Base-by-base conservation (phyloP, 1,140 invertebrate species). In the Neuroterus valhalla region DNA sequence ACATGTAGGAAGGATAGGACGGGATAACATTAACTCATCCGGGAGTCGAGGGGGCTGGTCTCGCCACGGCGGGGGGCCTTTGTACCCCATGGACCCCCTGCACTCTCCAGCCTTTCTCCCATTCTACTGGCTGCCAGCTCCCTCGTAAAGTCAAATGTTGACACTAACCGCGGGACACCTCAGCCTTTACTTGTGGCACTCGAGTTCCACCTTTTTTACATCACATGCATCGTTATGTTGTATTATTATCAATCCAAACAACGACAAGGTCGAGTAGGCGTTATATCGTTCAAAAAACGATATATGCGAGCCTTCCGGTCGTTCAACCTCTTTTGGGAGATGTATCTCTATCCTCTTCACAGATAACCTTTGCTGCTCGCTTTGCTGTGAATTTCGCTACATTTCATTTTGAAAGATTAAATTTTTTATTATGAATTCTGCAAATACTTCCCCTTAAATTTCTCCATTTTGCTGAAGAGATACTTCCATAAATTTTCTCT, bases 111-210 rank as follows among this genome's bases (percentile, higher is more conserved):
- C 50, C 82, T 81, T 81, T 86, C 82, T 82, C 78, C 81, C 80
- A 81, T 82, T 86, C 82, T 78, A 68, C 62, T 79, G 79, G 76
- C 81, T 82, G 80, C 85, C 83, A 85, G 84, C 80, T 85, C 82
- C 81, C 85, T 89, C 86, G 86, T 89, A 88, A 89, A 89, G 81
- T 88, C 87, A 88, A 87, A 87, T 84, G 86, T 87, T 87, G 87
- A 88, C 87, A 88, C 85, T 87, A 85, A 81, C 85, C 81, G 79
- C 85, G 79, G 87, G 87, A 87, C 82, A 83, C 76, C 82, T 69
- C 69, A 17, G 66, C 72, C 43, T 62, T n/a, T n/a, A n/a, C n/a
- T n/a, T 62, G 21, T 62, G 52, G 23, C 23, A 26, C 52, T 62
- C 23, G 23, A 62, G 12, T 62, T 21, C 10, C 11, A 17, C 68